Evolutionary conservation across 2,888 invertebrate genomes (phyloP).

Genomic region (Leptothorax acervorum): DNA sequence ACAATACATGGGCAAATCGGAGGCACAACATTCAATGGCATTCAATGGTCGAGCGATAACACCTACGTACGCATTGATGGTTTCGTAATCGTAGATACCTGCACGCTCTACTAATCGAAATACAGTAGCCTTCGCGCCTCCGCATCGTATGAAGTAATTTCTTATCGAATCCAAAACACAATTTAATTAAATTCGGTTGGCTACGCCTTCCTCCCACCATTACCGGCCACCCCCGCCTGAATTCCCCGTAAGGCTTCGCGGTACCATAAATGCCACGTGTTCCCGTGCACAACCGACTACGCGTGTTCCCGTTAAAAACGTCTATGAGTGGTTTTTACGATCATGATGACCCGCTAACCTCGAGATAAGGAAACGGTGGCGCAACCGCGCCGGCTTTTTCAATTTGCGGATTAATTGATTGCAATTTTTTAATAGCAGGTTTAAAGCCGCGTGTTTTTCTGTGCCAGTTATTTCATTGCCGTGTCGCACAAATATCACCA

Average conservation of each 20-base stretch:
- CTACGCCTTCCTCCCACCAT: conserved; percentile 55
- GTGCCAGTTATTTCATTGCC: neutral
- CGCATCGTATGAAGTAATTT: conserved; percentile 72
- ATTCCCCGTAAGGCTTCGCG: conserved; percentile 61
- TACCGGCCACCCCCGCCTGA: conserved; percentile 42
- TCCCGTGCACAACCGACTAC: conserved; percentile 17
- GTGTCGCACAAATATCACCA: neutral
- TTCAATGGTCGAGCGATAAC: conserved; percentile 39
- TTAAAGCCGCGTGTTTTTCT: conserved; percentile 20
- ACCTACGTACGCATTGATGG: conserved; percentile 5
- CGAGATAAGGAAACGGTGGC: conserved; percentile 52
- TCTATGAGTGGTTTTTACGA: conserved; percentile 67
- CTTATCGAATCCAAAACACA: conserved; percentile 73
- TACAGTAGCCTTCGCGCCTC: conserved; percentile 5
- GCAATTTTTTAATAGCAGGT: conserved; percentile 13
- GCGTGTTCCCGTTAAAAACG: conserved; percentile 36
- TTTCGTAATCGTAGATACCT: conserved; percentile 39
- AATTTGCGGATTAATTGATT: conserved; percentile 45
- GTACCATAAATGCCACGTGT: conserved; percentile 30
- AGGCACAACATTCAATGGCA: conserved; percentile 18
- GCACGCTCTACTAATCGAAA: conserved; percentile 29
- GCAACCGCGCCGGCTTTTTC: conserved; percentile 36
- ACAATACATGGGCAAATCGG: conserved; percentile 1
- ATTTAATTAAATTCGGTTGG: conserved; percentile 78
- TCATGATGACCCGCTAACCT: conserved; percentile 70